Conservation (phyloP, 2,888 invertebrate genomes). For the Lasius fuliginosus region DNA sequence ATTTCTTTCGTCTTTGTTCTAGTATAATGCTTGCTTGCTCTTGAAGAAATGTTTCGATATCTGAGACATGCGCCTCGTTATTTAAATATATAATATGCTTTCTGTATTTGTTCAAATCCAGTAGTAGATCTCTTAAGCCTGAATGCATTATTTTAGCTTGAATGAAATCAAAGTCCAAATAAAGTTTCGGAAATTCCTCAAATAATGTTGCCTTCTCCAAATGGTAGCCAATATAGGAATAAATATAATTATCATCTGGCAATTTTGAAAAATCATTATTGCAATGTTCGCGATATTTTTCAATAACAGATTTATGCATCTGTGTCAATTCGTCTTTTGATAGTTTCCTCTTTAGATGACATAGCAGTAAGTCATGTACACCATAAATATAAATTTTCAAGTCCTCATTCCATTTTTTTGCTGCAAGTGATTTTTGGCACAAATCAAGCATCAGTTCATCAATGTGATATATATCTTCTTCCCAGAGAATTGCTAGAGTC, state of each 20-base stretch:
- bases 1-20: conserved; percentile 88
- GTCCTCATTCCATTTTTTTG: conserved; percentile 89
- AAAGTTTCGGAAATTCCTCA: conserved; percentile 88
- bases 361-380: conserved; percentile 90
- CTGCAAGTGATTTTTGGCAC: conserved; percentile 90
- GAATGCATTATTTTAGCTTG: conserved; percentile 90
- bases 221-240: conserved; percentile 91
- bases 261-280: conserved; percentile 88
- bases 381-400: conserved; percentile 90
- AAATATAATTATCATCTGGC: conserved; percentile 91
- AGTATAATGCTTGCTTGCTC: conserved; percentile 89
- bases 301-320: conserved; percentile 88
- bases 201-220: conserved; percentile 88
- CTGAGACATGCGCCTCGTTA: conserved; percentile 86
- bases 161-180: conserved; percentile 90
- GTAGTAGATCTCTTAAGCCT: conserved; percentile 90
- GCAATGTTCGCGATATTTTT: conserved; percentile 88
- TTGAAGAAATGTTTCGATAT: conserved; percentile 89
- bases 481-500: conserved; percentile 88
- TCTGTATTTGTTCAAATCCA: conserved; percentile 90
- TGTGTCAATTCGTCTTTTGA: conserved; percentile 86
- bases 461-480: conserved; percentile 86
- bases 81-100: conserved; percentile 88
- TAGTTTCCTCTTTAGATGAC: conserved; percentile 88
- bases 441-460: conserved; percentile 89